Conservation (phyloP, 2,888 invertebrate genomes). For the Notodonta dromedarius region DNA sequence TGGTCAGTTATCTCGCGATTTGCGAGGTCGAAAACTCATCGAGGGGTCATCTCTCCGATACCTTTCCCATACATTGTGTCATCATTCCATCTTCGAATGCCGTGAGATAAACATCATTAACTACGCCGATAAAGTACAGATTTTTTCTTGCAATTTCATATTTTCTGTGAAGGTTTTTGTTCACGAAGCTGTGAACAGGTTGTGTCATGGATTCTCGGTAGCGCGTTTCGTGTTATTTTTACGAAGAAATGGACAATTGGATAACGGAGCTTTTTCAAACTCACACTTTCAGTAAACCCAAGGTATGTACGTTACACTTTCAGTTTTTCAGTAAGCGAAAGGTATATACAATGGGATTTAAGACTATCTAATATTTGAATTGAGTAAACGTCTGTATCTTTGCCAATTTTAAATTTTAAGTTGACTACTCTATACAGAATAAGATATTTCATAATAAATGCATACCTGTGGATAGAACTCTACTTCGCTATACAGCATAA, state of each 20-base stretch:
- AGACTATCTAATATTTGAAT: too few species aligned
- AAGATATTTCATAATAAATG: too few species aligned
- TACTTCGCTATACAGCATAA: too few species aligned
- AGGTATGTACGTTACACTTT: conserved; percentile 49
- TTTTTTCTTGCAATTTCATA: neutral
- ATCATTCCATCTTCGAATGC: conserved; percentile 66
- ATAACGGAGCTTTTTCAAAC: conserved; percentile 78
- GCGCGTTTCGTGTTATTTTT: neutral
- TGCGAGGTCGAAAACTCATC: conserved; percentile 62
- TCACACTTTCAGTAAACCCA: conserved; percentile 66
- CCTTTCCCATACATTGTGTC: conserved; percentile 64
- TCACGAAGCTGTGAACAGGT: conserved; percentile 17
- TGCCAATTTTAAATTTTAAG: too few species aligned
- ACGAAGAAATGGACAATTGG: conserved; percentile 73
- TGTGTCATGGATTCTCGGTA: conserved; percentile 14
- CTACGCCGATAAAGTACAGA: conserved; percentile 7
- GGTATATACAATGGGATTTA: too few species aligned
- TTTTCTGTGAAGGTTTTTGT: neutral
- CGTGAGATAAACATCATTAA: conserved; percentile 66
- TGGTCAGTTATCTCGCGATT: conserved; percentile 76
- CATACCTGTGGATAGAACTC: too few species aligned
- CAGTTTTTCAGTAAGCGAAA: too few species aligned
- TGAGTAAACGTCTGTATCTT: too few species aligned
- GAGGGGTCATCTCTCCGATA: conserved; percentile 78
- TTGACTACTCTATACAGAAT: too few species aligned